A percentile compares a stretch with the other conserved stretches of the same genome.
phyloP scores from a whole-genome alignment of 2,113 vertebrate species.

The Micronycteris hirsuta region DNA sequence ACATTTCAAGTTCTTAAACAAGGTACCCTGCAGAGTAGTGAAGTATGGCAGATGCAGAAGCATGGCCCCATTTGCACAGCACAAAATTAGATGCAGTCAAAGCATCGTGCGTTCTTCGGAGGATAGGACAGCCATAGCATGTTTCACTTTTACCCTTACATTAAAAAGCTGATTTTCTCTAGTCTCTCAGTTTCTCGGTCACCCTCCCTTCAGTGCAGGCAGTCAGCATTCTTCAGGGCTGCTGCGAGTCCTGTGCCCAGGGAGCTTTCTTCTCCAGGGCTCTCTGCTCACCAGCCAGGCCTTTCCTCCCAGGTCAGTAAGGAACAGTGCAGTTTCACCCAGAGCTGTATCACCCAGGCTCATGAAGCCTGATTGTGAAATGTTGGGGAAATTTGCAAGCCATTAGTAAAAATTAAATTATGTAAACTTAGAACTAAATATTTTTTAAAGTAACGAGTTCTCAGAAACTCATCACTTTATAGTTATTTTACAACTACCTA shows the following conservation, averaged over 20 bases:
- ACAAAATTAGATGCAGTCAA: not conserved
- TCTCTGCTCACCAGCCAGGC: not conserved
- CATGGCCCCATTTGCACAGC: not conserved
- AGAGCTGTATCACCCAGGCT: not conserved
- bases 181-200: not conserved
- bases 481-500: not conserved
- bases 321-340: not conserved
- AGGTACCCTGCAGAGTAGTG: not conserved
- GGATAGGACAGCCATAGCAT: not conserved
- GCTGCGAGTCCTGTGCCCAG: not conserved
- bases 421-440: not conserved
- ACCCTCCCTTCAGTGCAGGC: not conserved
- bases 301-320: not conserved
- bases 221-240: not conserved
- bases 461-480: not conserved
- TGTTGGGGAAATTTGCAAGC: not conserved
- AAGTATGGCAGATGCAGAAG: not conserved
- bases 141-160: not conserved
- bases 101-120: not conserved
- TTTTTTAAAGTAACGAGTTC: not conserved
- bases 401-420: constrained; percentile 8
- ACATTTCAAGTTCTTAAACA: not conserved
- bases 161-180: not conserved
- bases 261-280: not conserved
- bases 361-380: not conserved